Percentiles rank a stretch among this genome's conserved stretches.
Conservation (phyloP, 2,113 vertebrate species). For the Zosterops pallidus region DNA sequence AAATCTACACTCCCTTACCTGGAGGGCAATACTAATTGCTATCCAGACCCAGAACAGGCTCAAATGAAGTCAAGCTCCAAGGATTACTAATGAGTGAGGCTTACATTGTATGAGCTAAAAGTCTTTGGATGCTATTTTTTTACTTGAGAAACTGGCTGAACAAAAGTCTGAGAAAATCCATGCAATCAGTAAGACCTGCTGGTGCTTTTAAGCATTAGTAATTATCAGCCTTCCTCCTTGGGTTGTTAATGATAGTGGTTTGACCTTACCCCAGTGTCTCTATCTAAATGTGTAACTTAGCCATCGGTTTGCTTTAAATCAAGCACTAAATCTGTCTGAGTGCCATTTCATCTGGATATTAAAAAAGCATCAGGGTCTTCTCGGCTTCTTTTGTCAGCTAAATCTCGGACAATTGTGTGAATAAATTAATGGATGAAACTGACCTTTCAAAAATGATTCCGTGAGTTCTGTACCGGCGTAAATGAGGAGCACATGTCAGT, state of each 20-base stretch:
- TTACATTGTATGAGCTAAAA: slow-evolving; percentile 53
- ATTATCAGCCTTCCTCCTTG: slow-evolving; percentile 56
- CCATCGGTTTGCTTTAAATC: slow-evolving; percentile 56
- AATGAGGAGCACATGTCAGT: not conserved
- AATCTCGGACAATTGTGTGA: not conserved
- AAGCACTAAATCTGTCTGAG: slow-evolving; percentile 35
- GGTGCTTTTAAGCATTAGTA: slow-evolving; percentile 56
- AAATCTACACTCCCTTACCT: slow-evolving; percentile 48
- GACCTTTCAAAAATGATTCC: not conserved
- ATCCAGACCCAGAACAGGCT: slow-evolving; percentile 45
- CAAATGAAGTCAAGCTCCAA: slow-evolving; percentile 66
- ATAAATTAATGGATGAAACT: slow-evolving; percentile 21
- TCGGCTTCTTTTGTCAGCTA: slow-evolving; percentile 34
- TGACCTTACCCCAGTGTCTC: slow-evolving; percentile 61
- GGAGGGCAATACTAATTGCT: slow-evolving; percentile 62
- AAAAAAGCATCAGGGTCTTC: slow-evolving; percentile 47
- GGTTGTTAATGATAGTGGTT: slow-evolving; percentile 63
- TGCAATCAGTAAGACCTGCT: slow-evolving; percentile 33
- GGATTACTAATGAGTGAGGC: slow-evolving; percentile 58
- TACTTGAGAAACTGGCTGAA: slow-evolving; percentile 47
- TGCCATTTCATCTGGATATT: slow-evolving; percentile 41
- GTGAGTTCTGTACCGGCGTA: not conserved
- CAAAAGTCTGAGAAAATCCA: slow-evolving; percentile 61
- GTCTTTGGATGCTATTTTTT: slow-evolving; percentile 61
- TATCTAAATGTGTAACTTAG: slow-evolving; percentile 57